These are phyloP conservation scores for Eulemur rufifrons DNA, from an alignment of 2,113 vertebrate species.

Conservation along the genomic window DNA sequence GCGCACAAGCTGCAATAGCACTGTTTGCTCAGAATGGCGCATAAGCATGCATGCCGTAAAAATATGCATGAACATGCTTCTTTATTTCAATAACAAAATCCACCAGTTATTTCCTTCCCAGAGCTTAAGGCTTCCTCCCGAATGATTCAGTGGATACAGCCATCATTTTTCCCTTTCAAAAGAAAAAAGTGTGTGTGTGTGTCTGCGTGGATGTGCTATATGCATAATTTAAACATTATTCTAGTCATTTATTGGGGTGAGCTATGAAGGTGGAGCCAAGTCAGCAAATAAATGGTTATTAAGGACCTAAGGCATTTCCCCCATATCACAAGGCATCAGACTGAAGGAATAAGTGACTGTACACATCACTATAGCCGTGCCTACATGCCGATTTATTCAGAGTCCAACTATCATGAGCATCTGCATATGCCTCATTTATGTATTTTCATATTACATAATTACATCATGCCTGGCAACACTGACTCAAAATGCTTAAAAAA, in stretches of 20 bases:
- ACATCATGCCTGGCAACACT: neutral
- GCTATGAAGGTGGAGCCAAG: constrained; percentile 50
- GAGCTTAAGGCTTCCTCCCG: constrained; percentile 65
- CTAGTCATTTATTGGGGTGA: constrained; percentile 41
- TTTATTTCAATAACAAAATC: constrained; percentile 85
- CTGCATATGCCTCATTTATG: constrained; percentile 33
- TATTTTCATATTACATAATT: constrained; percentile 33
- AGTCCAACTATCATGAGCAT: constrained; percentile 45
- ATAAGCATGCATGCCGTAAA: constrained; percentile 79
- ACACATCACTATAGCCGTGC: constrained; percentile 53
- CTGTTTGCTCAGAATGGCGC: constrained; percentile 62
- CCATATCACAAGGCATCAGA: constrained; percentile 73
- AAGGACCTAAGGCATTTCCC: constrained; percentile 74
- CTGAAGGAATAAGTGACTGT: constrained; percentile 59
- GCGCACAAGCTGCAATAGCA: constrained; percentile 64
- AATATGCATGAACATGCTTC: constrained; percentile 84
- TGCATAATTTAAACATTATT: constrained; percentile 50
- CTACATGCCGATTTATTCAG: constrained; percentile 59
- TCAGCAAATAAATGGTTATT: constrained; percentile 73
- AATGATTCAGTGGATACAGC: constrained; percentile 38
- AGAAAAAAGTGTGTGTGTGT: neutral
- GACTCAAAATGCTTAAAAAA: constrained; percentile 45
- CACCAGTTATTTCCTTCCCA: constrained; percentile 74
- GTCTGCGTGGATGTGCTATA: neutral
- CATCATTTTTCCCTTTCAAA: constrained; percentile 53